phyloP scores from a whole-genome alignment of 2,113 vertebrate genomes.

The Castor canadensis region DNA sequence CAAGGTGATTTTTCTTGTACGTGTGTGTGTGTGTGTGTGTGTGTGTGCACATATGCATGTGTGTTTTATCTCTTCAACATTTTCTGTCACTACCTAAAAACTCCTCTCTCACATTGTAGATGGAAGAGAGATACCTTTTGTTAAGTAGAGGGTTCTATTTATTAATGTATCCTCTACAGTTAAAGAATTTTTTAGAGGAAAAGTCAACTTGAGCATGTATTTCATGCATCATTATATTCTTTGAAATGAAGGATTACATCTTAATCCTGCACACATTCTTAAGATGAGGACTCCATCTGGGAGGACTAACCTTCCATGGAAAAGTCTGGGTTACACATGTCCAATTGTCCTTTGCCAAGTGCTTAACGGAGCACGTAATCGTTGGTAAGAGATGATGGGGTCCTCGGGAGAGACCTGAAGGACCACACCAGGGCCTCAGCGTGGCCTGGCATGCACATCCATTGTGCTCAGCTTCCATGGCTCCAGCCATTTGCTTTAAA shows the following conservation, averaged over 20 bases:
- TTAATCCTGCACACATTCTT: conserved; percentile 70
- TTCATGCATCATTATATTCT: conserved; percentile 69
- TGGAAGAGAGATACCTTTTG: conserved; percentile 48
- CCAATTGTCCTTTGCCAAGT: conserved; percentile 10
- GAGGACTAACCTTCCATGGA: conserved; percentile 65
- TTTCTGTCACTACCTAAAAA: conserved; percentile 54
- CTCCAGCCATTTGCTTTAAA: conserved; percentile 47
- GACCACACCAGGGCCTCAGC: background rate
- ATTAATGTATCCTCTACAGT: conserved; percentile 65
- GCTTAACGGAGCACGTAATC: conserved; percentile 41
- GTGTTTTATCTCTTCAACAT: conserved; percentile 16
- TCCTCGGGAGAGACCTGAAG: conserved; percentile 48
- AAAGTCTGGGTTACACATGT: conserved; percentile 65
- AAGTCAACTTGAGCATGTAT: conserved; percentile 72
- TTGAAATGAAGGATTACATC: conserved; percentile 71
- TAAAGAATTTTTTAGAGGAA: conserved; percentile 74
- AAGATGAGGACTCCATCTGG: conserved; percentile 60
- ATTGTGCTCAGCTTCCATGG: background rate
- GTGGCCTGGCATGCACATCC: background rate
- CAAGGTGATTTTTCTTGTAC: background rate
- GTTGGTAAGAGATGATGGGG: background rate
- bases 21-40: background rate
- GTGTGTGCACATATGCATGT: background rate
- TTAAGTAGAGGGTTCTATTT: conserved; percentile 35
- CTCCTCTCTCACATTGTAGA: conserved; percentile 65